Evolutionary conservation across 2,888 invertebrate genomes (phyloP), one percentile per base, ranked within the genome.

Genomic region (Malachius bipustulatus): DNA sequence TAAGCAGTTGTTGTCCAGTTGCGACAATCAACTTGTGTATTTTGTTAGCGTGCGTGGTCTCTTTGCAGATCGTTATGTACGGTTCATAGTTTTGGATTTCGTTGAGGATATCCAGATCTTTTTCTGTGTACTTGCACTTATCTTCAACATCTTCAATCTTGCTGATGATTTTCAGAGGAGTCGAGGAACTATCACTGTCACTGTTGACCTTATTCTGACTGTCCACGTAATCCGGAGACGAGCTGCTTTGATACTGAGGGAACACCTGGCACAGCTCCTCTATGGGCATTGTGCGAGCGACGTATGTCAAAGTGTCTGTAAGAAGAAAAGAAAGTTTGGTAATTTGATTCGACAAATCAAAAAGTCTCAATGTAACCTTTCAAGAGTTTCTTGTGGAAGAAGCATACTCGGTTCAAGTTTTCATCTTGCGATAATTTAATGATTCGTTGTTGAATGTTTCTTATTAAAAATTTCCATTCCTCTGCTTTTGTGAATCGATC

Each of bases 11-110:
- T 40, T 70, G 69, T 29, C 73, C 73, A 16, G 73, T 74, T 4
- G 70, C 68, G 45, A 70, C 69, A 30, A 74, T 71, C 58, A 75
- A 66, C 27, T 71, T 66, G 41, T 67, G 66, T 34, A 75, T 62
- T 40, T 74, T 71, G 48, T 73, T 70, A 13, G 74, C 73, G 37
- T 74, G 71, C 49, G 71, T 70, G 24, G 70, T 70, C 40, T 72
- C 69, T 35, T 70, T 72, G 29, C 68, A 67, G 19, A 63, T 60
- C 24, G 56, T 54, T n/a, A 68, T 54, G 44, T 65, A 68, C 3
- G 58, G 60, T 26, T 62, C 63, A 41, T 63, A 64, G 39, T 60
- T 56, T 36, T 61, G 59, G n/a, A 63, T 60, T 39, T 62, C 61
- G 36, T 56, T 57, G 42, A 59, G 37, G 11, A 60, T 49, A 40